Base-by-base conservation (phyloP, 2,797 vertebrate species). In the Capromys pilorides region DNA sequence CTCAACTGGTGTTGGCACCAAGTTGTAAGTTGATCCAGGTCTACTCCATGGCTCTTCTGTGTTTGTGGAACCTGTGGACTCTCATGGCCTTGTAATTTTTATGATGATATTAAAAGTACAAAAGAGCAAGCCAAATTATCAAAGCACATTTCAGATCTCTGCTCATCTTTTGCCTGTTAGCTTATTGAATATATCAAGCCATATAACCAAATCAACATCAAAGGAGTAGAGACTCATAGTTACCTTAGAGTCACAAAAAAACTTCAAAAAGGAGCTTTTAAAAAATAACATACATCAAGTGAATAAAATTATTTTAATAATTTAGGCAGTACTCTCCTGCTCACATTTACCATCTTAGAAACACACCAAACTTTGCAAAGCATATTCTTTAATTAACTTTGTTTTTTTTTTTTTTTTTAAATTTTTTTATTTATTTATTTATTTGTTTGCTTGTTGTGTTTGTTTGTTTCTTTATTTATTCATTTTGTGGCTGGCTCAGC, bases 201-300 rank as follows among this genome's bases (percentile, higher is more conserved):
- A 51, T 11, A 69, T 16, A 13, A 26, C 18, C 49, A 93, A 39
- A 41, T 16, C 31, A n/a, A 12, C 3, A 62, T 86, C 36, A n/a
- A 0, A 80, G 41, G 28, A 54, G 11, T 10, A 62, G 24, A 18
- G 41, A n/a, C 11, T 78, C 28, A 49, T 2, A 62, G 71, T 81
- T 85, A 62, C 81, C 71, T 93, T 89, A 62, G 49, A 39, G 77
- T 92, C 88, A 11, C 45, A 90, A 77, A 69, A 88, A n/a, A 83
- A 67, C 66, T 86, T 71, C 57, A 33, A 59, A 85, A 85, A 66
- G 22, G 28, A 85, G 6, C 4, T 87, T 79, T 66, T 54, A n/a
- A 78, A 93, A 82, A 75, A 14, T 36, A 80, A 95, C 84, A 33
- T 11, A 33, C 8, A 54, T 4, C 21, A 86, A 86, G 21, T 92